These are phyloP conservation scores for Chlorocebus sabaeus DNA, from an alignment of 2,113 vertebrate genomes.

Conservation along the genomic window DNA sequence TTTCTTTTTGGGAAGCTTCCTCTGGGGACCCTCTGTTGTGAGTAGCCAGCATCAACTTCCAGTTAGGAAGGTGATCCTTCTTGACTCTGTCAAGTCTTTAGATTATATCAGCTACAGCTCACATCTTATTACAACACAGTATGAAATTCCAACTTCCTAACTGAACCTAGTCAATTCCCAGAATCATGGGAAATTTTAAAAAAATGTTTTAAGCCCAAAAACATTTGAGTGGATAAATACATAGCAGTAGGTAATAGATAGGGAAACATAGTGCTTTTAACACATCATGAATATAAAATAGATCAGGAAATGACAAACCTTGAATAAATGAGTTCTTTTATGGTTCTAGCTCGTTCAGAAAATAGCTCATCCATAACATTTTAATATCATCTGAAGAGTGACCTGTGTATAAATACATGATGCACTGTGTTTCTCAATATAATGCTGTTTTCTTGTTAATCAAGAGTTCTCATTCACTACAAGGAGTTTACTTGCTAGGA, in stretches of 20 bases:
- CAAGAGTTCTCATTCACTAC: background rate
- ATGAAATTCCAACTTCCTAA: background rate
- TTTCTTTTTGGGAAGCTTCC: background rate
- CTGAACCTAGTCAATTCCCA: background rate
- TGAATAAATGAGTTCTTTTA: constrained; percentile 26
- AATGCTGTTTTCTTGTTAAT: constrained; percentile 16
- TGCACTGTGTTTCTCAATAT: background rate
- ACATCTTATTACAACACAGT: background rate
- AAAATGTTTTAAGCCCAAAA: background rate
- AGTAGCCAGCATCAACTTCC: background rate
- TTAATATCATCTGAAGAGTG: constrained; percentile 20
- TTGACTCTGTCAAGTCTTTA: background rate
- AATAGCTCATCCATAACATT: constrained; percentile 12
- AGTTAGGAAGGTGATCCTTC: background rate
- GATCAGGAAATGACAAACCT: background rate
- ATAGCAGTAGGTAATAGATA: background rate
- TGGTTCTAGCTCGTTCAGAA: background rate
- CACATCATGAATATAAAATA: constrained; percentile 46
- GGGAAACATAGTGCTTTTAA: constrained; percentile 1
- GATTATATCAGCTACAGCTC: background rate
- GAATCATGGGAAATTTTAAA: background rate
- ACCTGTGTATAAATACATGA: background rate
- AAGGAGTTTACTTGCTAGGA: background rate
- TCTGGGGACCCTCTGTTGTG: background rate
- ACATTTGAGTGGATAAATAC: background rate